Evolutionary conservation across 2,888 invertebrate species (phyloP).

Genomic region (Norana najaformis): DNA sequence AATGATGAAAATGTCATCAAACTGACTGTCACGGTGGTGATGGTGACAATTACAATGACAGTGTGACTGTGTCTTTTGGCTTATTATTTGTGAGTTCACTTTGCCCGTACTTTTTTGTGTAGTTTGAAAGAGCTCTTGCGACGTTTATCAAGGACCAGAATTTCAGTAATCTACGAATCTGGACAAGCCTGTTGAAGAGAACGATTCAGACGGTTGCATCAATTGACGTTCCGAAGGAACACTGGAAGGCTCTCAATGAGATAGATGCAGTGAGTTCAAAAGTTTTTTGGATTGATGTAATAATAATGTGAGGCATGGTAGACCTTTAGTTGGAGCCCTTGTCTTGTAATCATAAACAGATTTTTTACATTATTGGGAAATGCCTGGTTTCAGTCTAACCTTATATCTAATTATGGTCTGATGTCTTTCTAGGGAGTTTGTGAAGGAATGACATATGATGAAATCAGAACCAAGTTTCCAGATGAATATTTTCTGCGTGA

Average conservation of each 20-base stretch:
- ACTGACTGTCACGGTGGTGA: too few species aligned
- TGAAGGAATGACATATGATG: slow-evolving; percentile 90
- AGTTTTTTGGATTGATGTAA: neutral
- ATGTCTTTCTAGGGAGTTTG: slow-evolving; percentile 83
- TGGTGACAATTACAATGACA: neutral
- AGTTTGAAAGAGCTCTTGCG: slow-evolving; percentile 78
- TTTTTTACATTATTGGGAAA: neutral
- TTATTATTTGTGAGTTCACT: neutral
- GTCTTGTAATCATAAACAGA: neutral
- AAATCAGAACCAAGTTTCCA: slow-evolving; percentile 86
- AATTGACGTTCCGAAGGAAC: slow-evolving; percentile 89
- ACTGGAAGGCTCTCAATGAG: slow-evolving; percentile 98
- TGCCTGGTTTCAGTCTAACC: neutral
- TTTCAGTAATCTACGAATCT: slow-evolving; percentile 83
- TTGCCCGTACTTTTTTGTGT: slow-evolving; percentile 45
- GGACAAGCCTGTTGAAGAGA: slow-evolving; percentile 96
- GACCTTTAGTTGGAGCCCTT: too few species aligned
- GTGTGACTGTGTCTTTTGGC: neutral
- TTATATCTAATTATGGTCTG: neutral
- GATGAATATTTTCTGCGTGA: slow-evolving; percentile 90
- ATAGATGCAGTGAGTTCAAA: slow-evolving; percentile 79
- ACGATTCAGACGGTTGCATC: slow-evolving; percentile 88
- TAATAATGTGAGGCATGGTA: too few species aligned
- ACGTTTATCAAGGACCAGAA: slow-evolving; percentile 79
- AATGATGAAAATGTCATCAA: too few species aligned